phyloP scores from a whole-genome alignment of 2,797 vertebrate species.

The Acanthornis magna region DNA sequence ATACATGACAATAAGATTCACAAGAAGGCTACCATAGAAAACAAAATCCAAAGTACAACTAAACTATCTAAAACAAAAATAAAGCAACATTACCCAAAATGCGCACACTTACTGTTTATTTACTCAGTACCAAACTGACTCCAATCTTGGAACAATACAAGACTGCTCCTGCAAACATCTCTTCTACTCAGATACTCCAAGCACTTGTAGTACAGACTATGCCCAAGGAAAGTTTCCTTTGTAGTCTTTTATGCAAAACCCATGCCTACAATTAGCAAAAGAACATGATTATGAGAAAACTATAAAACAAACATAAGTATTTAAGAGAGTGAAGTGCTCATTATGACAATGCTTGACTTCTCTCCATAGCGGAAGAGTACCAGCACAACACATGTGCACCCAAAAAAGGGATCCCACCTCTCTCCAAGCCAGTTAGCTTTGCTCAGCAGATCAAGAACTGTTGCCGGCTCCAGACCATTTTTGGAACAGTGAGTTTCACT shows the following conservation, averaged over 20 bases:
- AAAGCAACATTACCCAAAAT: neutral
- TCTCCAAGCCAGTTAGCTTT: neutral
- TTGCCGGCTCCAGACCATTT: neutral
- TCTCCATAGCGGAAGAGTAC: neutral
- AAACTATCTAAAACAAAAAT: neutral
- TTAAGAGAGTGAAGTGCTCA: neutral
- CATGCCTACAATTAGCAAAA: neutral
- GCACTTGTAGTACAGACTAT: neutral
- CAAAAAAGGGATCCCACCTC: constrained; percentile 22
- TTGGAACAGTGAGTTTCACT: constrained; percentile 9
- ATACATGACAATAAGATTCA: neutral
- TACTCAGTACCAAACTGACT: neutral
- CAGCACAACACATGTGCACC: neutral
- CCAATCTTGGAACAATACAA: neutral
- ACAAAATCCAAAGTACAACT: constrained; percentile 22
- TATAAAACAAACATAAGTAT: neutral
- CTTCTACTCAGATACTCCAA: neutral
- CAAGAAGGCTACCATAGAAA: neutral
- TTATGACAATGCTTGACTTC: neutral
- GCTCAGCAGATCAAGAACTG: neutral
- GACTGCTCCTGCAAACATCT: neutral
- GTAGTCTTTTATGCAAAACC: neutral
- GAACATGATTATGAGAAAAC: neutral
- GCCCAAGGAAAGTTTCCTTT: neutral
- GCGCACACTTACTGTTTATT: constrained; percentile 9